These are phyloP conservation scores for Hymenopus coronatus DNA, from an alignment of 2,888 invertebrate species.

Conservation along the genomic window DNA sequence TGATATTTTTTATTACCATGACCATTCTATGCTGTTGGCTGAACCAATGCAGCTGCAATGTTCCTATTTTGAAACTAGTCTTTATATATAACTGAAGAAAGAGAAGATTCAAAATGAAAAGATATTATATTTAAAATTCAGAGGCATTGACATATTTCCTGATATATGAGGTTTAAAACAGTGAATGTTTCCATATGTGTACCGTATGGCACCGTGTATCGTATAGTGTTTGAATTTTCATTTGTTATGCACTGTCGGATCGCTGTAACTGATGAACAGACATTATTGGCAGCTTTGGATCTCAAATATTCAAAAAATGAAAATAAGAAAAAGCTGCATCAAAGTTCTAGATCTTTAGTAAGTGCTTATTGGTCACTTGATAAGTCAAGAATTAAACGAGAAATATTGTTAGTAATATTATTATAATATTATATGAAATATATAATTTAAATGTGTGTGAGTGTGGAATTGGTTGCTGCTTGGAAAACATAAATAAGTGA, in stretches of 20 bases:
- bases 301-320: background rate
- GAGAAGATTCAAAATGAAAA: constrained; percentile 23
- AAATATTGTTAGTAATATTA: constrained; percentile 14
- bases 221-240: background rate
- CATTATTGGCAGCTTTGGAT: background rate
- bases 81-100: constrained; percentile 35
- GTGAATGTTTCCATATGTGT: constrained; percentile 4
- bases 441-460: constrained; percentile 17
- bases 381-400: background rate
- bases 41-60: constrained; percentile 43
- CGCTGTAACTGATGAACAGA: background rate
- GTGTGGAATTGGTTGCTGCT: constrained; percentile 22
- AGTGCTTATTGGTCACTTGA: background rate
- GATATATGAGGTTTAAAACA: background rate
- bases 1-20: constrained; percentile 20
- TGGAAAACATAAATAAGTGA: constrained; percentile 14
- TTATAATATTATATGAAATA: constrained; percentile 20
- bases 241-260: background rate
- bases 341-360: background rate
- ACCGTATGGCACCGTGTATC: background rate
- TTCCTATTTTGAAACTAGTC: constrained; percentile 55
- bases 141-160: constrained; percentile 8
- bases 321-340: background rate
- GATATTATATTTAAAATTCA: background rate
- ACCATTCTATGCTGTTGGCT: constrained; percentile 25